Evolutionary conservation across 2,888 invertebrate species (phyloP), one percentile per base, ranked within the genome.

Genomic region (Orthosia gracilis): DNA sequence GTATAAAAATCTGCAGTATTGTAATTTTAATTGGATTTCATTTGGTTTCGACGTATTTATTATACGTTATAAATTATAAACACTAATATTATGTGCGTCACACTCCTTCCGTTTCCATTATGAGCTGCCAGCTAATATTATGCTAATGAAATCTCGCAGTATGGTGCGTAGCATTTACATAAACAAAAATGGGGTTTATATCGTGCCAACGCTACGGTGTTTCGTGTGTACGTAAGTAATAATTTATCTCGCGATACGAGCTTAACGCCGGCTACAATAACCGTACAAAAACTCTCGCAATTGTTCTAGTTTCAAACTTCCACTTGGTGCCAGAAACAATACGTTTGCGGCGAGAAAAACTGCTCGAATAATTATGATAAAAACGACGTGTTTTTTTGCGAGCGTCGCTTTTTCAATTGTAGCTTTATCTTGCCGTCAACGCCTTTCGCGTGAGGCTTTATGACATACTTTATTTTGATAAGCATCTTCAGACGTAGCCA

Each of bases 231-330:
- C 69, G 66, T 71, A 61, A 72, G 71, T 72, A 78, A 86, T 86
- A 86, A 78, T 86, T 85, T 78, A 86, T 81, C 69, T 73, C 69
- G 66, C 70, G 71, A 84, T 83, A 76, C 68, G 69, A 74, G 72
- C 73, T 86, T 85, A 80, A 71, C 58, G 63, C 76, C 58, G 45
- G 70, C 78, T 57, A 81, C 82, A 84, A 85, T 85, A 84, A 84
- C 84, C 78, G 66, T 69, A 85, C 61, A 81, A 84, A 85, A 83
- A 76, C 70, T 66, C 81, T 74, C 50, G 58, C 73, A 86, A 76
- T 82, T 84, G 78, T 84, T 86, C 82, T 76, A 84, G 76, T 85
- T 86, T 73, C 50, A 74, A 84, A 85, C 70, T 84, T 76, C 73
- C 75, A 77, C 64, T 81, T 62, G 72, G 70, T 73, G 76, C 65